Base-by-base conservation (phyloP, 2,113 vertebrate species). In the Pan paniscus region DNA sequence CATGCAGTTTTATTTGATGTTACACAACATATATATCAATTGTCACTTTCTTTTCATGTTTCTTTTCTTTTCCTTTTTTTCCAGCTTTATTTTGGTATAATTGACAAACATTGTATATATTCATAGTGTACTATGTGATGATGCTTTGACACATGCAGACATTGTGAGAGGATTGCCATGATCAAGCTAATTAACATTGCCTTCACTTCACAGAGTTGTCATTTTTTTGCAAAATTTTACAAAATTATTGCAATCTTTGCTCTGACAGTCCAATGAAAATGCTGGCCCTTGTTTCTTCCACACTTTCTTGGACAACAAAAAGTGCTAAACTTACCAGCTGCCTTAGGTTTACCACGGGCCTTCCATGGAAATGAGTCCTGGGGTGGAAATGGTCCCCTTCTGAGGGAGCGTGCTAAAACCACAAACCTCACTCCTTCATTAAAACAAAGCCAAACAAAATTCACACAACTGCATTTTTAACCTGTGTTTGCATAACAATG, bases 21-120 rank as follows among this genome's bases (percentile, higher is more conserved):
- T 97, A 97, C 72, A 91, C 59, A 97, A 68, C 11, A 97, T 94
- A 91, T 94, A 25, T 1, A 95, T 92, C 95, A 98, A 88, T 95
- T 93, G 96, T 67, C 76, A 92, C 64, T 96, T 98, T 87, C 78
- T 95, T 98, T 98, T 98, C 92, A 97, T 98, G 97, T 97, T 97
- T 98, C 92, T 98, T 75, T 75, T 8, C 3, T 46, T 75, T 81
- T 46, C 8, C 16, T 55, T 46, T 81, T 80, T 67, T 50, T 6
- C 23, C 30, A 27, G 32, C 1, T 88, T 79, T 76, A 50, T 40
- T 82, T 40, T 87, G 20, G 8, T 87, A 32, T 46, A 78, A 55
- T 32, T 59, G 8, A 32, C 61, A 75, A 38, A 48, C 18, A 38
- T 8, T 86, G 8, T 12, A 17, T 35, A 38, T 23, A 16, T 61